Percentiles rank a stretch among this genome's conserved stretches.
phyloP scores from a whole-genome alignment of 2,888 invertebrate species.

The Pheosia gnoma region DNA sequence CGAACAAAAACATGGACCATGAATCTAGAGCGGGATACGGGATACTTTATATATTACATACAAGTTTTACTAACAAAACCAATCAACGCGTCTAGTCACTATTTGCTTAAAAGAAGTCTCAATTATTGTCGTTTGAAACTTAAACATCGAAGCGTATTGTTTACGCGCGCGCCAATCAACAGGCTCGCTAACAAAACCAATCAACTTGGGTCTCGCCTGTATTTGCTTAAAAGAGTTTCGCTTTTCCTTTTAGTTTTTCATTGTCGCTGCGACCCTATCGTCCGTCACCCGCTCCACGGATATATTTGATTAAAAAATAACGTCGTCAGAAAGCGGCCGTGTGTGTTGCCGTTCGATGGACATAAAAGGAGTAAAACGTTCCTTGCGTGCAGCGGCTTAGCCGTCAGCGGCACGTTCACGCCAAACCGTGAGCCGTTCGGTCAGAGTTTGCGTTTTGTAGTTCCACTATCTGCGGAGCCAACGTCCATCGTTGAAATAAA shows the following conservation, averaged over 20 bases:
- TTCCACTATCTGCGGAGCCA: slow-evolving; percentile 72
- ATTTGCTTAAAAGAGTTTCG: slow-evolving; percentile 81
- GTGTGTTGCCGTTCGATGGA: slow-evolving; percentile 58
- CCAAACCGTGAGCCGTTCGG: slow-evolving; percentile 35
- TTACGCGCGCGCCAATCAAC: slow-evolving; percentile 82
- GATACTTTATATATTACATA: slow-evolving; percentile 34
- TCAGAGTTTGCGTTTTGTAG: slow-evolving; percentile 68
- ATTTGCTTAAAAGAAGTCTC: slow-evolving; percentile 70
- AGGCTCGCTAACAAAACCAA: slow-evolving; percentile 84
- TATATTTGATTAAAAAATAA: slow-evolving; percentile 86
- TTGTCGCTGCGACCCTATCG: slow-evolving; percentile 80
- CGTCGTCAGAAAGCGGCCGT: slow-evolving; percentile 81
- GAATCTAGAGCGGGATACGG: too few relatives aligned
- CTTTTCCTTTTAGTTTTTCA: slow-evolving; percentile 81
- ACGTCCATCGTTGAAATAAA: slow-evolving; percentile 49
- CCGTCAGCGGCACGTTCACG: slow-evolving; percentile 80
- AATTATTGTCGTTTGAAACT: slow-evolving; percentile 80
- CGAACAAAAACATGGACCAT: slow-evolving; percentile 35
- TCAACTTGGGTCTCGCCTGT: slow-evolving; percentile 83
- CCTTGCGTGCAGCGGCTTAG: slow-evolving; percentile 70
- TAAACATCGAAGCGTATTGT: slow-evolving; percentile 80
- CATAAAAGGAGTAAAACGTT: slow-evolving; percentile 76
- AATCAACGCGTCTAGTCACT: slow-evolving; percentile 59
- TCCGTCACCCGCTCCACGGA: slow-evolving; percentile 81
- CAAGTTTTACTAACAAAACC: slow-evolving; percentile 56